These are phyloP conservation scores for Myotis vivesi DNA, from an alignment of 2,797 vertebrate genomes.

Conservation along the genomic window DNA sequence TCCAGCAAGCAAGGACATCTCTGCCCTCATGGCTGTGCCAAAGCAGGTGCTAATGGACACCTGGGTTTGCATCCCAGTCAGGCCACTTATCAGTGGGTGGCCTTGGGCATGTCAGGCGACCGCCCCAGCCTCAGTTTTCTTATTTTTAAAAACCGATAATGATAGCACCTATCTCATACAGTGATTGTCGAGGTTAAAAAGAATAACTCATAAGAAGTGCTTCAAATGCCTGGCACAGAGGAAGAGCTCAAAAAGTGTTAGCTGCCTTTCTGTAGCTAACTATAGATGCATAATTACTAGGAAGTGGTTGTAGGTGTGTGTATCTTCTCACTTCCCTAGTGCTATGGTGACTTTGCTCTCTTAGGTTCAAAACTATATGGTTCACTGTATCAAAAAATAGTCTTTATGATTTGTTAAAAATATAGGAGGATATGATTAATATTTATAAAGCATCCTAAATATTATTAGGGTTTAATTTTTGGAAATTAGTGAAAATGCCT, in stretches of 20 bases:
- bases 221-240: not conserved
- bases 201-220: not conserved
- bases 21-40: not conserved
- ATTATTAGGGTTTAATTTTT: constrained; percentile 19
- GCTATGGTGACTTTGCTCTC: not conserved
- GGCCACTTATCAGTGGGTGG: not conserved
- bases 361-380: not conserved
- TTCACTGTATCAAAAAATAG: not conserved
- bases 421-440: constrained; percentile 35
- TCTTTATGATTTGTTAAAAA: constrained; percentile 39
- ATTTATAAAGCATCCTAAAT: constrained; percentile 39
- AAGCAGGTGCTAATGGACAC: not conserved
- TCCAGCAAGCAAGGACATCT: not conserved
- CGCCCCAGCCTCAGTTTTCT: not conserved
- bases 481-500: constrained; percentile 43
- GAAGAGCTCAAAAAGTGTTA: not conserved
- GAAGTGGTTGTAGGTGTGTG: not conserved
- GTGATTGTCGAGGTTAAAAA: not conserved
- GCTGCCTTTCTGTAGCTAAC: not conserved
- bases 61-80: not conserved
- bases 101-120: not conserved
- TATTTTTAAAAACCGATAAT: not conserved
- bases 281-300: not conserved
- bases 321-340: not conserved
- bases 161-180: not conserved